phyloP scores from a whole-genome alignment of 2,797 vertebrate genomes.

The Pseudochirops corinnae region DNA sequence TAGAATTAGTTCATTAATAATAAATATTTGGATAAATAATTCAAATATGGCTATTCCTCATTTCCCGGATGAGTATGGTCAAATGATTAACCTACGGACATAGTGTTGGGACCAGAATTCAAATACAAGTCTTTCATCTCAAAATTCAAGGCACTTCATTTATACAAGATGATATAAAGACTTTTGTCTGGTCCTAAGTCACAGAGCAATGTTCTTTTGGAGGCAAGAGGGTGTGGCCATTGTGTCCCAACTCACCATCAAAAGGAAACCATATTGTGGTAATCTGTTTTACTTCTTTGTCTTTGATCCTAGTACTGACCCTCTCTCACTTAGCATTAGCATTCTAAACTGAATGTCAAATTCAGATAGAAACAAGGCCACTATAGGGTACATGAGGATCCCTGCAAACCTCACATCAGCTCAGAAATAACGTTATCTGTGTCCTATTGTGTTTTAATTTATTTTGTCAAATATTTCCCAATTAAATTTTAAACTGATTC shows the following conservation, averaged over 20 bases:
- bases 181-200: not conserved
- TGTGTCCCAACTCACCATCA: not conserved
- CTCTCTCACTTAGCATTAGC: not conserved
- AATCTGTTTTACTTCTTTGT: not conserved
- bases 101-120: not conserved
- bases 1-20: not conserved
- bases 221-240: not conserved
- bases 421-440: not conserved
- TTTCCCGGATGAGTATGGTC: not conserved
- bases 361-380: not conserved
- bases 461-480: not conserved
- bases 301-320: not conserved
- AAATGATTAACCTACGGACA: not conserved
- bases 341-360: not conserved
- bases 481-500: not conserved
- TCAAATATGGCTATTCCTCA: not conserved
- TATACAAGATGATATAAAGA: not conserved
- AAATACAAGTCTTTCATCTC: not conserved
- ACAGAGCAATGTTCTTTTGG: not conserved
- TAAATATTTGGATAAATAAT: not conserved
- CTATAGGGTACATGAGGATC: not conserved
- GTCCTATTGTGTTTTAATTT: not conserved
- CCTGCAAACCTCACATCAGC: not conserved
- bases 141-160: not conserved
- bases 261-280: not conserved